Base-by-base conservation (phyloP, 1,140 invertebrate species). In the Aricia agestis region DNA sequence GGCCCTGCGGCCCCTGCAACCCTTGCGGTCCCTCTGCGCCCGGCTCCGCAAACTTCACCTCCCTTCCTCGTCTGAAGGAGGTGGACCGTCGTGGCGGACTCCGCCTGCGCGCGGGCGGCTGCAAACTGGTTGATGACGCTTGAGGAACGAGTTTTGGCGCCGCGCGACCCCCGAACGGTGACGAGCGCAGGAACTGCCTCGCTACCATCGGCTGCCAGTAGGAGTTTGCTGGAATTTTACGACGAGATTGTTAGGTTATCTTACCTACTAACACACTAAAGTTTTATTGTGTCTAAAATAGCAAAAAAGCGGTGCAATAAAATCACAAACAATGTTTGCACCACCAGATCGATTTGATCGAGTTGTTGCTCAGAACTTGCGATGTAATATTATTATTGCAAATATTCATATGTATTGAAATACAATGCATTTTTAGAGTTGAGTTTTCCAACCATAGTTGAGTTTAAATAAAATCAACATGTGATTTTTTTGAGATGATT, bases 161-260 rank as follows among this genome's bases (percentile, higher is more conserved):
- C 63, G 74, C 74, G 42, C 74, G 67, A 17, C 85, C 82, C 19
- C 80, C 79, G 85, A 95, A 95, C 65, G 94, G 94, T 19, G 94
- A 94, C 70, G 92, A 92, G 11, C 91, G 86, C 7, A 94, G 92
- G 75, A 95, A 95, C 78, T 95, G 94, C 17, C 93, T 94, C 10
- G 94, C 94, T 66, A 94, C 93, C 45, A 94, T 87, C 6, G 94
- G 94, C 63, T 93, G 88, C 94, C 94, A 95, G 92, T 85, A 94
- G 80, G 86, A 89, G 66, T 68, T 85, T 6, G 82, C 86, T 89
- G 80, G 78, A 82, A 42, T 10, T 66, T 0, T n/a, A 68, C 71
- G 61, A 45, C 66, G 36, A 68, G 6, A 7, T 3, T 36, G 36
- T 36, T 36, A 25, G 11, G n/a, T n/a, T n/a, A n/a, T n/a, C n/a